Evolutionary conservation across 2,888 invertebrate genomes (phyloP), one percentile per base, ranked within the genome.

Genomic region (Tetranychus piercei): DNA sequence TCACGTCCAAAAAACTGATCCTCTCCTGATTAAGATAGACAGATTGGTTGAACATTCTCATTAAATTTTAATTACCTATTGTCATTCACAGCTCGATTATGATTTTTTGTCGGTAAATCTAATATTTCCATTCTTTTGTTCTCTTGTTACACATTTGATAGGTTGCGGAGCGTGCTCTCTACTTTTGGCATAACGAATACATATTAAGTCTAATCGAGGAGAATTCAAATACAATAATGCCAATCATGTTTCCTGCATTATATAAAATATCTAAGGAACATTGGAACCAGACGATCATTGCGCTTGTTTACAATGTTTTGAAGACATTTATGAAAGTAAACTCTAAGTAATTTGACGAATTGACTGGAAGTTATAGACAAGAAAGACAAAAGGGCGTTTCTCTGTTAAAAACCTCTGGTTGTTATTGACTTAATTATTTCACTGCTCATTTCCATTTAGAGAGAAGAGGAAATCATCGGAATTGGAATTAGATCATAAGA

Each of bases 281-380:
- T 85, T 99, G 99, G 99, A 99, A 99, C 86, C 97, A 96, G 85
- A 99, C 97, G 79, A 99, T 99, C 81, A 93, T 99, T 80, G 96
- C 96, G 77, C 89, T 99, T 81, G 96, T 99, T 81, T 99, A 99
- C 86, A 99, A 99, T 85, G 99, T 99, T 82, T 89, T 99, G 81
- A 99, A 99, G 86, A 90, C 97, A 76, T 99, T 99, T 85, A 99
- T 99, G 99, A 99, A 99, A 85, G 99, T 99, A 97, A 99, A 99
- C 87, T 95, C 95, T 82, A 96, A 95, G 85, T 87, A 99, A 80
- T 99, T 99, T 83, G 99, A 99, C 84, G 97, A 99, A 86, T 88
- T 99, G 83, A 93, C 97, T 82, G 90, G 94, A 82, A 93, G 93
- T 85, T 99, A 97, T 86, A 99, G 99, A 86, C 91, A 94, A 81